Conservation (phyloP, 1,140 invertebrate genomes). For the Oreohelix idahoensis region DNA sequence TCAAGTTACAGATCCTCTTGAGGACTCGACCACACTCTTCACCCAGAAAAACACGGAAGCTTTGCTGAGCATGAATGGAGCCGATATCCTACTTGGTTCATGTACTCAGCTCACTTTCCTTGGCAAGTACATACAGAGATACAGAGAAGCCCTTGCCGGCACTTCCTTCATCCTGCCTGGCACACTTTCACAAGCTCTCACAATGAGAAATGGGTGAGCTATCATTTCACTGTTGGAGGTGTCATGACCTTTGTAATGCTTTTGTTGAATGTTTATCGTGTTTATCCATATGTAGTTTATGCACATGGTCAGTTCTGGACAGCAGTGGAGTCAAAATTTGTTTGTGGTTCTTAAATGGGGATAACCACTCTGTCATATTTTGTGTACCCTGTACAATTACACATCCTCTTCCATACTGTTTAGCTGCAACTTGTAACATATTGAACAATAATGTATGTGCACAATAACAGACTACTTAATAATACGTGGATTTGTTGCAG, state of each 20-base stretch:
- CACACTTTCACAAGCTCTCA: conserved; percentile 83
- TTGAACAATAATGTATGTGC: too few species aligned
- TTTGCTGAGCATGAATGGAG: conserved; percentile 83
- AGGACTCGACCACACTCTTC: conserved; percentile 73
- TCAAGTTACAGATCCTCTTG: conserved; percentile 63
- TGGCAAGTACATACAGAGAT: conserved; percentile 82
- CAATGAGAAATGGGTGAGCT: conserved; percentile 78
- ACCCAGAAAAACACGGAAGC: conserved; percentile 77
- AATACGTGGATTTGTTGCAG: too few species aligned
- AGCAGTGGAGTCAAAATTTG: too few species aligned
- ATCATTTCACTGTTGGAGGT: too few species aligned
- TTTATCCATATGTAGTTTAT: not conserved
- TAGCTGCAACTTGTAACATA: too few species aligned
- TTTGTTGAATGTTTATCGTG: not conserved
- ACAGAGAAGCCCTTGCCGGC: conserved; percentile 80
- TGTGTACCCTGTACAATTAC: too few species aligned
- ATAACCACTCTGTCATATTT: too few species aligned
- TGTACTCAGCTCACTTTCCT: conserved; percentile 83
- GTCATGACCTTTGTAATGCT: too few species aligned
- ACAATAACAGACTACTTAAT: too few species aligned
- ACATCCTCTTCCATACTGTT: too few species aligned
- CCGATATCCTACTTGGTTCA: conserved; percentile 84
- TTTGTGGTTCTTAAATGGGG: too few species aligned
- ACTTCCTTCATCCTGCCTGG: conserved; percentile 80
- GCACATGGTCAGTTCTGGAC: not conserved